Evolutionary conservation across 2,797 vertebrate genomes (phyloP).

Genomic region (Todus mexicanus): DNA sequence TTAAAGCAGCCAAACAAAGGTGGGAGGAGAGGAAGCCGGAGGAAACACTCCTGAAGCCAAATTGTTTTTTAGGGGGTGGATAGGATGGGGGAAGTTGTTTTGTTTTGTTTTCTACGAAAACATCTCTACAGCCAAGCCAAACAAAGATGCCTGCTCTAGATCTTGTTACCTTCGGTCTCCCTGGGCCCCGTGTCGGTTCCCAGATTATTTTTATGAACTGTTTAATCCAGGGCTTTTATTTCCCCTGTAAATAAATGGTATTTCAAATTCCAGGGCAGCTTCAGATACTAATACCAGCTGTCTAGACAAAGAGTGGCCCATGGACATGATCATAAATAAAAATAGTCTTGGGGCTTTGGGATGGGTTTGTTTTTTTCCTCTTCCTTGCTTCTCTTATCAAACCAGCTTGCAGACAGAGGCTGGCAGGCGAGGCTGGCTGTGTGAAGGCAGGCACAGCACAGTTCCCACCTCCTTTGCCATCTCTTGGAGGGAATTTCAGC

Average conservation of each 20-base stretch:
- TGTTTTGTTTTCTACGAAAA: slow-evolving; percentile 55
- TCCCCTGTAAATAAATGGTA: slow-evolving; percentile 59
- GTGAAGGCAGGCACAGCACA: neutral
- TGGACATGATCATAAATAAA: slow-evolving; percentile 68
- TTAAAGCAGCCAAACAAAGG: neutral
- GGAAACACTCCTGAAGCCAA: neutral
- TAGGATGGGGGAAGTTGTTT: neutral
- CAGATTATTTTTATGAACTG: slow-evolving; percentile 63
- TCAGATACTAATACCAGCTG: slow-evolving; percentile 68
- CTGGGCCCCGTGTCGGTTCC: neutral
- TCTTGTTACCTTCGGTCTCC: slow-evolving; percentile 51
- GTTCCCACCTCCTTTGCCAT: neutral
- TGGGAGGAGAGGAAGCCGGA: neutral
- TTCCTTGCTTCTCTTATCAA: neutral
- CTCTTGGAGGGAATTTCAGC: neutral
- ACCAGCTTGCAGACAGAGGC: neutral
- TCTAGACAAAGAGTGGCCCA: slow-evolving; percentile 72
- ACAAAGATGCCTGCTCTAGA: slow-evolving; percentile 11
- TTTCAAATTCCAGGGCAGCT: slow-evolving; percentile 63
- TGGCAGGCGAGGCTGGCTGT: neutral
- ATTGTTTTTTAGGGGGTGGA: neutral
- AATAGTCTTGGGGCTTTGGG: slow-evolving; percentile 8
- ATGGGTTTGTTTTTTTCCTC: neutral
- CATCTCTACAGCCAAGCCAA: slow-evolving; percentile 11
- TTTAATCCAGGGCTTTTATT: slow-evolving; percentile 62